A percentile compares a stretch with the other conserved stretches of the same genome.
Conservation (phyloP, 1,140 invertebrate species). For the Agrypnia vestita region DNA sequence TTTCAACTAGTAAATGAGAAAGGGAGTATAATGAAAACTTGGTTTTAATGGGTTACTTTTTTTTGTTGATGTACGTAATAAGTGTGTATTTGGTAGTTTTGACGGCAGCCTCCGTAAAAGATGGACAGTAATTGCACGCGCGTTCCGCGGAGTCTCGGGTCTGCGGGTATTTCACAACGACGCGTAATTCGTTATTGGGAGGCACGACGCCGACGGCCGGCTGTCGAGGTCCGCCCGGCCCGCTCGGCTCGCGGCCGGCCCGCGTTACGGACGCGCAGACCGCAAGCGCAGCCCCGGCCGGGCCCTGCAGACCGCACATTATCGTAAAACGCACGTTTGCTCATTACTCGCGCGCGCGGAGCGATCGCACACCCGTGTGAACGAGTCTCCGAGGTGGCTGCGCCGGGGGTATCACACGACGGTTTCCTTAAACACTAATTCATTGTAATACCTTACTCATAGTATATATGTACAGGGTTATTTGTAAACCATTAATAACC, state of each 20-base stretch:
- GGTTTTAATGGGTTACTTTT: no score
- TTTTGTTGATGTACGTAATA: no score
- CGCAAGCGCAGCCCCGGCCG: slow-evolving; percentile 23
- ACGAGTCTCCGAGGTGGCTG: no score
- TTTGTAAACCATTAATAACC: no score
- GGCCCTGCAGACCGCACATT: slow-evolving; percentile 39
- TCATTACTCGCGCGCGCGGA: slow-evolving; percentile 19
- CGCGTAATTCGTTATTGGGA: slow-evolving; percentile 40
- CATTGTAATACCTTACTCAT: no score
- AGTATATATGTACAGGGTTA: no score
- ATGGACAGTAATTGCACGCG: slow-evolving; percentile 43
- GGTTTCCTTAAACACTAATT: no score
- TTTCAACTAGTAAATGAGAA: no score
- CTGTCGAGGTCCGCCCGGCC: slow-evolving; percentile 17
- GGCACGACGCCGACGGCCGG: neutral
- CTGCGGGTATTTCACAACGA: slow-evolving; percentile 45
- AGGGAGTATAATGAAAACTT: no score
- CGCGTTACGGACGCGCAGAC: slow-evolving; percentile 46
- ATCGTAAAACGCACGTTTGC: slow-evolving; percentile 40
- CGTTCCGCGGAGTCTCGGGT: slow-evolving; percentile 32
- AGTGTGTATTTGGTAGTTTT: no score
- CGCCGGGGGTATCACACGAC: no score
- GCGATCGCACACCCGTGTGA: no score
- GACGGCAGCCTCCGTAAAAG: slow-evolving; percentile 27
- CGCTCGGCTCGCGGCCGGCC: slow-evolving; percentile 16